Conservation (phyloP, 1,140 invertebrate genomes). For the Pseudomyrmex pallidus region DNA sequence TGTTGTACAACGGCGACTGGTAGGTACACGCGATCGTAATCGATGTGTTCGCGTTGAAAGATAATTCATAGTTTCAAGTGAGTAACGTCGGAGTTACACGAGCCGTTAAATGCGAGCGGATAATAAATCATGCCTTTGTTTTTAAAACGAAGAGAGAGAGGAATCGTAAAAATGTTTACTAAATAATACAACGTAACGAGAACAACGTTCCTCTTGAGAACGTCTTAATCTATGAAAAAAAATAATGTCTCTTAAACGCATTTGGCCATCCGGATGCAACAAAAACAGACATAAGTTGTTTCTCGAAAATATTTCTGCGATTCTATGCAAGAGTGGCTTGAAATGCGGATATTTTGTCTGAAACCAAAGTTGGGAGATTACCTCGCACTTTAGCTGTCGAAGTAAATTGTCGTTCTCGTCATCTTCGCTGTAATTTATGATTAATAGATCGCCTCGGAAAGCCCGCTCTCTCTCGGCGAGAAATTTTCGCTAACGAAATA, state of each 20-base stretch:
- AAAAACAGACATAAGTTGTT: not conserved
- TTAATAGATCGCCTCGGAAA: constrained; percentile 34
- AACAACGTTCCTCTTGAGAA: not conserved
- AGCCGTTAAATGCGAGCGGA: not conserved
- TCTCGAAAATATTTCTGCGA: too few species aligned
- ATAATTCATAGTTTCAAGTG: constrained; percentile 12
- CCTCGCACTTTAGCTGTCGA: not conserved
- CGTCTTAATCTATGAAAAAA: not conserved
- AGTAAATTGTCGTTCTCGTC: constrained; percentile 1
- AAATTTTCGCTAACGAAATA: constrained; percentile 53
- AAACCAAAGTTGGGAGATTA: not conserved
- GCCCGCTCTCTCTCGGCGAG: not conserved
- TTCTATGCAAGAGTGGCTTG: too few species aligned
- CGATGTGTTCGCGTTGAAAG: constrained; percentile 1
- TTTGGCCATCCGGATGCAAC: not conserved
- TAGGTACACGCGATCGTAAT: constrained; percentile 2
- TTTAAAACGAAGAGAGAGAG: not conserved
- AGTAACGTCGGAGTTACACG: not conserved
- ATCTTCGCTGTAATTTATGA: constrained; percentile 28
- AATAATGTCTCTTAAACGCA: not conserved
- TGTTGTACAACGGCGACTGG: too few species aligned
- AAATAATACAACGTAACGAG: not conserved
- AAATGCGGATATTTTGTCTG: not conserved
- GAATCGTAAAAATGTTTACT: not conserved
- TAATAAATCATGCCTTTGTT: not conserved